Conservation (phyloP, 2,113 vertebrate genomes). For the Sebastes schlegelii region DNA sequence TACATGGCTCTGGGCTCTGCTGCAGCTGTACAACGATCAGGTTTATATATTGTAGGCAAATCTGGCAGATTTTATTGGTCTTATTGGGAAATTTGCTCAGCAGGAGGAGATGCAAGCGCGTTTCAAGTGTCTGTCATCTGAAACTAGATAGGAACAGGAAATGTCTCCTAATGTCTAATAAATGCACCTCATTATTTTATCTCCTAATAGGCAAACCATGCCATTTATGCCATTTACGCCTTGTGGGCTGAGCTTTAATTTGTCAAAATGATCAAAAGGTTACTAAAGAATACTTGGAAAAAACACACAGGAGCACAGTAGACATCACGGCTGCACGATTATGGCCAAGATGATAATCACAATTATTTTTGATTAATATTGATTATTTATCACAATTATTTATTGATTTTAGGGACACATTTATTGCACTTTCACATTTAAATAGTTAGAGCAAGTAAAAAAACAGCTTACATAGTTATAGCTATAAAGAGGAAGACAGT, state of each 20-base stretch:
- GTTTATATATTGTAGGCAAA: slow-evolving; percentile 5
- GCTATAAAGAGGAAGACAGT: too few species aligned
- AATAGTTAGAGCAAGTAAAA: too few species aligned
- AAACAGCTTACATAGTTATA: too few species aligned
- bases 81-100: not conserved
- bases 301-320: not conserved
- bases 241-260: not conserved
- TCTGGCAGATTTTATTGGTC: not conserved
- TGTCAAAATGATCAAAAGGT: slow-evolving; percentile 16
- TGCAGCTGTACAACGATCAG: not conserved
- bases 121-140: not conserved
- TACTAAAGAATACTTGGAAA: not conserved
- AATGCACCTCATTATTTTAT: slow-evolving; percentile 12
- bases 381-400: too few species aligned
- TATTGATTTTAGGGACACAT: too few species aligned
- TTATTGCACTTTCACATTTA: too few species aligned
- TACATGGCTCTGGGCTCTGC: not conserved
- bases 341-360: too few species aligned
- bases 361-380: too few species aligned
- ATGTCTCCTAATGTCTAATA: not conserved
- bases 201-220: slow-evolving; percentile 9
- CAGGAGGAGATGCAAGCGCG: not conserved
- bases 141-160: not conserved
- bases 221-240: slow-evolving; percentile 7
- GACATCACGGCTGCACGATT: too few species aligned